phyloP scores from a whole-genome alignment of 2,113 vertebrate genomes.

The Archocentrus centrarchus region DNA sequence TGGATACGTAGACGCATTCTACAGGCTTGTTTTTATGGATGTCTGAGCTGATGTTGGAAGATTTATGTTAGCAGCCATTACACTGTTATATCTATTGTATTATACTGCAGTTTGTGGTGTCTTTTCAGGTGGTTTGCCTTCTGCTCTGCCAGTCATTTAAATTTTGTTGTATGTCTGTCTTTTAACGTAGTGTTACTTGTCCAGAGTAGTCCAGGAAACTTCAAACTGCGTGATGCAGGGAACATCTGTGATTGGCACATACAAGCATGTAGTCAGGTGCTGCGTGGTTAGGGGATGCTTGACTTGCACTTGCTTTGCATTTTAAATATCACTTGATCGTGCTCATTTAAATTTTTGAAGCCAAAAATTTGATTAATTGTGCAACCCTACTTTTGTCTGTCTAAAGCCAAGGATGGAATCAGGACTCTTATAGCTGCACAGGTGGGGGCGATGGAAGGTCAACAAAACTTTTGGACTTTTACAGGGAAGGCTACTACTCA shows the following conservation, averaged over 20 bases:
- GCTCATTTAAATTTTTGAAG: neutral
- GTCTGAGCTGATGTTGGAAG: fast-evolving
- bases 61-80: neutral
- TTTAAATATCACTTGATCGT: neutral
- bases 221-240: neutral
- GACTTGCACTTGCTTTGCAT: neutral
- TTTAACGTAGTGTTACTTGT: neutral
- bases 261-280: neutral
- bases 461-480: too few species aligned
- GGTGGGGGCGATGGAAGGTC: too few species aligned
- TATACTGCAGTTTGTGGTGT: neutral
- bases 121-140: neutral
- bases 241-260: neutral
- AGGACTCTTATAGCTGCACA: neutral
- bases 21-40: neutral
- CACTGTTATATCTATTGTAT: neutral
- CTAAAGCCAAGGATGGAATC: neutral
- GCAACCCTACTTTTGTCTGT: neutral
- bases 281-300: neutral
- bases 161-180: neutral
- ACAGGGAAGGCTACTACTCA: neutral
- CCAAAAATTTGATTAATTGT: neutral
- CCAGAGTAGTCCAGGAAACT: neutral
- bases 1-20: neutral
- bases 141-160: neutral